Conservation (phyloP, 35 echinoderm and acorn worm species). For the Lytechinus variegatus region DNA sequence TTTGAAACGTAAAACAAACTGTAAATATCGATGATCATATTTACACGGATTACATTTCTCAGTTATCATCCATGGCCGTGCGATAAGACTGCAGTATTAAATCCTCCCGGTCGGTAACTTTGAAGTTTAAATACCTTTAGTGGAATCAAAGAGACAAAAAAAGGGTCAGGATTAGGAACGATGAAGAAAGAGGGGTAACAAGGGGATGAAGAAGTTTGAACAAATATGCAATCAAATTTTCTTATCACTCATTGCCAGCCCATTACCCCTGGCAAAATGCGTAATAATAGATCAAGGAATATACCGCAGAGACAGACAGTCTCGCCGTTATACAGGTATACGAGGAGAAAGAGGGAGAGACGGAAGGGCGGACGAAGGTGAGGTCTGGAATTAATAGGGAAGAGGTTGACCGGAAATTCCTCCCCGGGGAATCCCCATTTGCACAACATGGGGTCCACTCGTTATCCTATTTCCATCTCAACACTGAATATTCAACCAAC, state of each 20-base stretch:
- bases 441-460: too few relatives aligned
- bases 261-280: conserved; percentile 23
- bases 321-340: neutral
- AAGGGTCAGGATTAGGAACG: neutral
- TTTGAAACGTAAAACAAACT: neutral
- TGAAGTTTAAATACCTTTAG: neutral
- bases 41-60: neutral
- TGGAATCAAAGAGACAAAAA: conserved; percentile 2
- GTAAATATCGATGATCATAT: conserved; percentile 4
- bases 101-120: neutral
- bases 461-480: too few relatives aligned
- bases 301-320: neutral
- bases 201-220: neutral
- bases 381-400: neutral
- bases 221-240: conserved; percentile 51
- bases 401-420: conserved; percentile 26
- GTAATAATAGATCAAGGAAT: conserved; percentile 50
- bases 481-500: too few relatives aligned
- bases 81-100: neutral
- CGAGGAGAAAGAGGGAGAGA: neutral
- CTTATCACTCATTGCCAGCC: conserved; percentile 48
- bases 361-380: neutral
- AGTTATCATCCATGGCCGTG: neutral
- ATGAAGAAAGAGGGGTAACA: neutral
- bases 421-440: neutral